Conservation (phyloP, 2,113 vertebrate species). For the Elanus axillaris region DNA sequence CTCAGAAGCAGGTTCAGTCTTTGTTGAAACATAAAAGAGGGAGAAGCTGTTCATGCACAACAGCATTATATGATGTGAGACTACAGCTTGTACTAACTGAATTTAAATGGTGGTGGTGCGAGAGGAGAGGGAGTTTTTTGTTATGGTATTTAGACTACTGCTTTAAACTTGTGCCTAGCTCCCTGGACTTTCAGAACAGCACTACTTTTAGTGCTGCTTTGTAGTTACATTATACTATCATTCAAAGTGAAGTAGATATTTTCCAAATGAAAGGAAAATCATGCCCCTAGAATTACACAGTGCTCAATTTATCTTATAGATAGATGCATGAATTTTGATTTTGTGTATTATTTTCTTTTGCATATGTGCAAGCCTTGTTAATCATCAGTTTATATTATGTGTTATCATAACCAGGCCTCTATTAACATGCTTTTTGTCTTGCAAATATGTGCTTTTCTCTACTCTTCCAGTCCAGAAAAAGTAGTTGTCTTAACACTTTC, state of each 20-base stretch:
- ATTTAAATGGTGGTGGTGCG: background rate
- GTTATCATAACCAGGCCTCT: background rate
- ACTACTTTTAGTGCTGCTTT: background rate
- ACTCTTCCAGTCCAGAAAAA: background rate
- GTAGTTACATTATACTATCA: background rate
- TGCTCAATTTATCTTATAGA: background rate
- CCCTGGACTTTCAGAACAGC: background rate
- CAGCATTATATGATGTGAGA: background rate
- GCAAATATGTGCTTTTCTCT: background rate
- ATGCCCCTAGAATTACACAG: background rate
- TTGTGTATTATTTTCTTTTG: background rate
- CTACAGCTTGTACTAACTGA: background rate
- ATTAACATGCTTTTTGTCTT: background rate
- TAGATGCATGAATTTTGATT: background rate
- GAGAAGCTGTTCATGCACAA: background rate
- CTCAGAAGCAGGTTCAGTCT: background rate
- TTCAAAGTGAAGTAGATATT: background rate
- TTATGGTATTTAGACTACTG: background rate
- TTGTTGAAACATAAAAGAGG: background rate
- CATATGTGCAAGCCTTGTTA: background rate
- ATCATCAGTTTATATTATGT: background rate
- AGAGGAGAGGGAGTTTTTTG: background rate
- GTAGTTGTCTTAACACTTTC: background rate
- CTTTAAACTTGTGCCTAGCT: background rate
- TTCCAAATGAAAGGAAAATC: background rate